Conservation (phyloP, 2,797 vertebrate genomes). For the Buceros bicornis region DNA sequence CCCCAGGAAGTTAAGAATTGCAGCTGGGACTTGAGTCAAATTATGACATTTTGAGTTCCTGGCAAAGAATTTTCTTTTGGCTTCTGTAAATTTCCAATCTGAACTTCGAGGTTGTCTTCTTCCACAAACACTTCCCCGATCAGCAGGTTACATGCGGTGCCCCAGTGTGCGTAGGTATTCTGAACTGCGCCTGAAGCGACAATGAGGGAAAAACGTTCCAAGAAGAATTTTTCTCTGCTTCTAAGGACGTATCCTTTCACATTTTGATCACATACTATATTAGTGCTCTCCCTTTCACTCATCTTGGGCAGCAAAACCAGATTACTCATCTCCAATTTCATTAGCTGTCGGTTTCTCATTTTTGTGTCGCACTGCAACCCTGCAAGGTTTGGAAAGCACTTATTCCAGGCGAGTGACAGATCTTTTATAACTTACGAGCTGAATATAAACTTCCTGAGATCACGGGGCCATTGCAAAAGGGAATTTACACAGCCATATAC, state of each 20-base stretch:
- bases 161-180: neutral
- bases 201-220: neutral
- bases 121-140: neutral
- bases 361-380: neutral
- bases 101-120: neutral
- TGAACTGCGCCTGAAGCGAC: neutral
- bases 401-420: neutral
- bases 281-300: constrained; percentile 38
- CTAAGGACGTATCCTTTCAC: neutral
- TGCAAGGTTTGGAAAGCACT: constrained; percentile 17
- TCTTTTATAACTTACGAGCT: neutral
- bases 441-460: constrained; percentile 19
- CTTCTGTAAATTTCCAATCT: neutral
- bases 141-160: neutral
- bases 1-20: constrained; percentile 44
- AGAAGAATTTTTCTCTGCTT: neutral
- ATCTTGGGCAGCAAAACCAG: constrained; percentile 11
- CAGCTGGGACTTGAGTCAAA: constrained; percentile 48
- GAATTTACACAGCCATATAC: neutral
- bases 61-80: neutral
- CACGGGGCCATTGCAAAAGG: neutral
- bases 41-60: constrained; percentile 34
- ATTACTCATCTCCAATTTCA: constrained; percentile 52
- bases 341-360: constrained; percentile 35
- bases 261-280: constrained; percentile 10